Percentiles rank a stretch among this genome's conserved stretches.
These are phyloP conservation scores for Salminus brasiliensis DNA, from an alignment of 2,113 vertebrate species.

Conservation along the genomic window DNA sequence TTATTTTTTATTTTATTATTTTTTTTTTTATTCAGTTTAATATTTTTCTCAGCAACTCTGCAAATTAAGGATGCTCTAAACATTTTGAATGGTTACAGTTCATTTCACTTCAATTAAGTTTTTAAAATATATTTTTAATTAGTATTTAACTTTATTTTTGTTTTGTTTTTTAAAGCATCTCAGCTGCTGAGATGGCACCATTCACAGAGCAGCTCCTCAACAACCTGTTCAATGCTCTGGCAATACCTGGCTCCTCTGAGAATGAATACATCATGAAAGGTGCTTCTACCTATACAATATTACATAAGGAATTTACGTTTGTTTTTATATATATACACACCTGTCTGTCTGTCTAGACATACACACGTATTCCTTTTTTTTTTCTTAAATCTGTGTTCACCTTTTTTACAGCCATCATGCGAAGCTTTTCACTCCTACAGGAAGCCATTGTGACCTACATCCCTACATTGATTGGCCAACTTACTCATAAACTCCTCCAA, in stretches of 20 bases:
- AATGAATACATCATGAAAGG: constrained; percentile 99
- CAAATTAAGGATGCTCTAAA: too few relatives aligned
- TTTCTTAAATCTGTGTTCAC: too few relatives aligned
- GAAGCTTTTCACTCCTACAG: constrained; percentile 97
- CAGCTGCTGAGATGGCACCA: constrained; percentile 87
- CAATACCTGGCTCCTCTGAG: constrained; percentile 93
- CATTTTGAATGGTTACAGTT: too few relatives aligned
- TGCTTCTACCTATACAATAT: constrained; percentile 50
- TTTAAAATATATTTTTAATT: too few relatives aligned
- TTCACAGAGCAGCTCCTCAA: constrained; percentile 93
- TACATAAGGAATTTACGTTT: too few relatives aligned
- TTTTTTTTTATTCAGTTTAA: too few relatives aligned
- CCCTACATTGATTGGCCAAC: constrained; percentile 92
- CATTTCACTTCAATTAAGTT: too few relatives aligned
- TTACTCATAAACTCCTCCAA: constrained; percentile 94
- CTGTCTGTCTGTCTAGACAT: rapidly evolving
- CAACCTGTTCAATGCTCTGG: constrained; percentile 93
- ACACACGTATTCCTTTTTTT: not conserved
- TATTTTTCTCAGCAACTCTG: too few relatives aligned
- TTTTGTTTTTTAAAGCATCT: constrained; percentile 78
- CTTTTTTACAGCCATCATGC: constrained; percentile 90
- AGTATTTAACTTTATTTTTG: not conserved
- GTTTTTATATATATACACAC: not conserved
- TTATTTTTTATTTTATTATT: too few relatives aligned
- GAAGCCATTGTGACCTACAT: constrained; percentile 95